phyloP scores from a whole-genome alignment of 2,888 invertebrate genomes.

The Therioaphis trifolii region DNA sequence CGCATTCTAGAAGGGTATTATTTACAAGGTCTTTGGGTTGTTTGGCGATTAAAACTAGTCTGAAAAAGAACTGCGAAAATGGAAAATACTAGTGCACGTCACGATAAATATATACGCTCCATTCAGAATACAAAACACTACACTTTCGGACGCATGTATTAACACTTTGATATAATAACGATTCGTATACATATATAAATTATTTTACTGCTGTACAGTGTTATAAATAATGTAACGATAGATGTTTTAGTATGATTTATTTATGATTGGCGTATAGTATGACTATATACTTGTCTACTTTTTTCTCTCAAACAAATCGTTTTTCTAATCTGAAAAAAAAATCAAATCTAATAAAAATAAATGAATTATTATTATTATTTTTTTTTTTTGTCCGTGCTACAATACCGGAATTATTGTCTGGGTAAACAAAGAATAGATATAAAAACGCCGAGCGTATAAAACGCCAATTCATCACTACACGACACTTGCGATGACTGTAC shows the following conservation, averaged over 20 bases:
- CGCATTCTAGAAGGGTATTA: slow-evolving; percentile 50
- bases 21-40: slow-evolving; percentile 51
- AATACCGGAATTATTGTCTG: slow-evolving; percentile 1
- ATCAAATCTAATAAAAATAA: not conserved
- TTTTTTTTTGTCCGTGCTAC: not conserved
- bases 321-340: not conserved
- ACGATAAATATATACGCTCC: not conserved
- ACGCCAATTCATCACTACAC: slow-evolving; percentile 32
- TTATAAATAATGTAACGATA: too few species aligned
- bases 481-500: slow-evolving; percentile 39
- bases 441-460: not conserved
- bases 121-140: slow-evolving; percentile 27
- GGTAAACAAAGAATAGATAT: not conserved
- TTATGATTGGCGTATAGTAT: too few species aligned
- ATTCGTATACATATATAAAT: not conserved
- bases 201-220: too few species aligned
- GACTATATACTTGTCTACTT: too few species aligned
- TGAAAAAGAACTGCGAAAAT: slow-evolving; percentile 51
- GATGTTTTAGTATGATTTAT: not conserved
- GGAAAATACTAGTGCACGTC: slow-evolving; percentile 22
- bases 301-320: slow-evolving; percentile 44
- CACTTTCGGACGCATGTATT: not conserved
- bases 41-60: slow-evolving; percentile 53
- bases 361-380: not conserved
- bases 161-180: slow-evolving; percentile 14